phyloP scores from a whole-genome alignment of 2,888 invertebrate species.

The Dryomyza anilis region DNA sequence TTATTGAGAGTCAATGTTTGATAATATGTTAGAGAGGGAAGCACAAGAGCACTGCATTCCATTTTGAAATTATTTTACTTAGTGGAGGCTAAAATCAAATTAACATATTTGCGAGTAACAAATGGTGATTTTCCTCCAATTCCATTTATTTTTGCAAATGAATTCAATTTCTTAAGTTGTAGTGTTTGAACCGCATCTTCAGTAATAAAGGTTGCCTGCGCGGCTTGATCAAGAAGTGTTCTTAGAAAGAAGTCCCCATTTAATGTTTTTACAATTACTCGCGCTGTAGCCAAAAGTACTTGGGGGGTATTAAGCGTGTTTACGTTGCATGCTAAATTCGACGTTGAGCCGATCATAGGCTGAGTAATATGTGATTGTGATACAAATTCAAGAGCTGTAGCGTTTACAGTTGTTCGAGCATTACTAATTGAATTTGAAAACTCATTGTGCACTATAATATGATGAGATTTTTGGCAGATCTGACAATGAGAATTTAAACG shows the following conservation, averaged over 20 bases:
- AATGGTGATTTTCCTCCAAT: slow-evolving; percentile 9
- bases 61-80: slow-evolving; percentile 11
- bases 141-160: slow-evolving; percentile 18
- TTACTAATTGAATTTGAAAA: not conserved
- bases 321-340: not conserved
- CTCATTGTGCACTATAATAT: not conserved
- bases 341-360: not conserved
- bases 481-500: not conserved
- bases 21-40: slow-evolving; percentile 23
- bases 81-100: slow-evolving; percentile 12
- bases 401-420: not conserved
- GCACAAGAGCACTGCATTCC: slow-evolving; percentile 19
- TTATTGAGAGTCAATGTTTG: slow-evolving; percentile 1
- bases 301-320: slow-evolving; percentile 4
- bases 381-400: not conserved
- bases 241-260: slow-evolving; percentile 5
- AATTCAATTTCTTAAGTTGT: slow-evolving; percentile 3
- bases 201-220: slow-evolving; percentile 26
- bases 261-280: slow-evolving; percentile 14
- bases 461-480: not conserved
- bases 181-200: slow-evolving; percentile 17
- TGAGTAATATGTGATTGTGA: too few relatives aligned
- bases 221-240: slow-evolving; percentile 25
- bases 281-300: slow-evolving; percentile 17
- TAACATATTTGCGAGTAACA: slow-evolving; percentile 7